Percentiles rank a stretch among this genome's conserved stretches.
Conservation (phyloP, 1,140 invertebrate genomes). For the Brachionus plicatilis region DNA sequence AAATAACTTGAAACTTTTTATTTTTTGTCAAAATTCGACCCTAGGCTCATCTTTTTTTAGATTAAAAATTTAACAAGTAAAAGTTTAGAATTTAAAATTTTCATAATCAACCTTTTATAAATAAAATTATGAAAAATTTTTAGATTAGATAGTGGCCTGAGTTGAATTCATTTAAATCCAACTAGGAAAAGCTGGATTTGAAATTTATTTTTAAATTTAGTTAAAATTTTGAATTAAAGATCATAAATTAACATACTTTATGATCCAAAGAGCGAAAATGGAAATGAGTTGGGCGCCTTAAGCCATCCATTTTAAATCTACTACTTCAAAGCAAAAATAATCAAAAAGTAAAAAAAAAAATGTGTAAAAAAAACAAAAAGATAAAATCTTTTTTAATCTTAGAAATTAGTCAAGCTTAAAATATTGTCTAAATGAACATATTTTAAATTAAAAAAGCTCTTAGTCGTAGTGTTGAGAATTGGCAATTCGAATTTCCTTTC, state of each 20-base stretch:
- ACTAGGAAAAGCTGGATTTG: neutral
- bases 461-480: neutral
- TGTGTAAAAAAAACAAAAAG: neutral
- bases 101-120: neutral
- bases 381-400: neutral
- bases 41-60: neutral
- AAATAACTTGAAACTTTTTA: neutral
- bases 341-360: neutral
- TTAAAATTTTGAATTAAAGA: neutral
- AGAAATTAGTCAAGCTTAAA: neutral
- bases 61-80: neutral
- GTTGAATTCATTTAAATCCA: neutral
- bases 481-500: neutral
- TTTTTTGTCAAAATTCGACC: neutral
- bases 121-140: neutral
- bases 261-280: neutral
- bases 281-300: neutral
- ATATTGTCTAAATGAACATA: neutral
- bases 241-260: neutral
- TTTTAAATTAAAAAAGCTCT: neutral
- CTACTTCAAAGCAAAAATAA: neutral
- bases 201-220: neutral
- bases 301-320: neutral
- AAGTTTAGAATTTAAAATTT: neutral
- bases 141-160: neutral